A percentile compares a stretch with the other conserved stretches of the same genome.
phyloP scores from a whole-genome alignment of 2,797 vertebrate genomes.

The Acipenser transmontanus region DNA sequence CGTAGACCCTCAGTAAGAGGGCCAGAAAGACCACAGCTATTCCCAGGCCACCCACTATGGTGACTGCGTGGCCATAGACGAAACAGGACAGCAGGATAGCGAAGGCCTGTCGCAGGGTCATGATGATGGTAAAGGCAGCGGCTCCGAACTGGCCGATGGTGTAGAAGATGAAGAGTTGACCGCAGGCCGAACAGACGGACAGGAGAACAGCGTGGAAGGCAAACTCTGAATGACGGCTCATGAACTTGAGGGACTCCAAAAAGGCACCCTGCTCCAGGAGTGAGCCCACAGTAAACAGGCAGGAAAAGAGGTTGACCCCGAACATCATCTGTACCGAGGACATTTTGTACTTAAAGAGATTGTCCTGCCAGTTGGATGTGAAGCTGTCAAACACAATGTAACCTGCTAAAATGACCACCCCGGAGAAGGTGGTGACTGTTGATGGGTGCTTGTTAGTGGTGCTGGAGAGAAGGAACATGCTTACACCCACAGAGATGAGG shows the following conservation, averaged over 20 bases:
- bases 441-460: constrained; percentile 66
- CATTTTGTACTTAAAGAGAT: constrained; percentile 95
- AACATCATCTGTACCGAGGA: constrained; percentile 99
- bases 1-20: constrained; percentile 87
- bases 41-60: constrained; percentile 72
- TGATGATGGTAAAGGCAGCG: constrained; percentile 93
- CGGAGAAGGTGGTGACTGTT: constrained; percentile 90
- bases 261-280: constrained; percentile 89
- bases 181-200: constrained; percentile 85
- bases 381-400: constrained; percentile 96
- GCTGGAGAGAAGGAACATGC: constrained; percentile 92
- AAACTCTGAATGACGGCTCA: constrained; percentile 87
- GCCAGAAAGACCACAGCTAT: constrained; percentile 81
- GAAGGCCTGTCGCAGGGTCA: constrained; percentile 93
- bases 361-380: constrained; percentile 98
- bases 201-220: constrained; percentile 79
- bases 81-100: constrained; percentile 95
- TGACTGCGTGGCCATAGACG: constrained; percentile 83
- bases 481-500: constrained; percentile 88
- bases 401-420: constrained; percentile 76
- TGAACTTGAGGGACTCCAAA: constrained; percentile 79
- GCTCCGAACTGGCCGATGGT: constrained; percentile 93
- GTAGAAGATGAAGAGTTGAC: constrained; percentile 97
- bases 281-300: constrained; percentile 87
- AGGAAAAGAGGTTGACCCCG: constrained; percentile 94